Conservation (phyloP, 92 coral and sea anemone genomes). For the Palythoa heliodiscus region DNA sequence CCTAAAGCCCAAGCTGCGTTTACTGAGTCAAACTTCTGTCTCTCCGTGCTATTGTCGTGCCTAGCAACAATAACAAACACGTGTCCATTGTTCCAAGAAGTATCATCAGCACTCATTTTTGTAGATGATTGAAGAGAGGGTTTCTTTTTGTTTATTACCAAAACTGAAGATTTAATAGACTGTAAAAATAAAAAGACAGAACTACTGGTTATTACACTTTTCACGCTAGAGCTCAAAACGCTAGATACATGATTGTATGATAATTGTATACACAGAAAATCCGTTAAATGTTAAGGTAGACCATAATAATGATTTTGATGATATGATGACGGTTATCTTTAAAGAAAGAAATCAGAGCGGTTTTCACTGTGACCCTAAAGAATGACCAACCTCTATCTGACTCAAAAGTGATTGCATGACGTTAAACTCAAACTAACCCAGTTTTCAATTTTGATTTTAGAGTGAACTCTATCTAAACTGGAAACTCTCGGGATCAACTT, state of each 20-base stretch:
- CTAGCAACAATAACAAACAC: slow-evolving; percentile 63
- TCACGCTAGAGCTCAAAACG: neutral
- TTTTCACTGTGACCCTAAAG: too few relatives aligned
- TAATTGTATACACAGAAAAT: neutral
- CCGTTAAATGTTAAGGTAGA: neutral
- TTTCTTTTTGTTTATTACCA: slow-evolving; percentile 15
- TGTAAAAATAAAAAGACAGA: neutral
- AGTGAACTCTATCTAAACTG: too few relatives aligned
- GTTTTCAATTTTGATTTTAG: too few relatives aligned
- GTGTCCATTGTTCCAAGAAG: slow-evolving; percentile 48
- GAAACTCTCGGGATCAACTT: too few relatives aligned
- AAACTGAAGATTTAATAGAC: slow-evolving; percentile 11
- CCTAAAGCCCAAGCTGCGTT: slow-evolving; percentile 99
- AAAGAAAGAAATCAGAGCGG: too few relatives aligned
- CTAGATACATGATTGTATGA: neutral
- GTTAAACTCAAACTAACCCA: too few relatives aligned
- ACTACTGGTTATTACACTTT: neutral
- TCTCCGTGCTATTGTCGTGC: slow-evolving; percentile 48
- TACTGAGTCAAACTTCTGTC: slow-evolving; percentile 75
- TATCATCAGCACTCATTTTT: slow-evolving; percentile 24
- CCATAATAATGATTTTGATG: too few relatives aligned
- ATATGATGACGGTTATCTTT: too few relatives aligned
- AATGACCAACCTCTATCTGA: too few relatives aligned
- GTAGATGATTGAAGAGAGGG: slow-evolving; percentile 31
- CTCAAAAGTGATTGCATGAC: too few relatives aligned